A percentile compares a stretch with the other conserved stretches of the same genome.
phyloP scores from a whole-genome alignment of 1,140 invertebrate genomes.

The Lordiphosa clarofinis region DNA sequence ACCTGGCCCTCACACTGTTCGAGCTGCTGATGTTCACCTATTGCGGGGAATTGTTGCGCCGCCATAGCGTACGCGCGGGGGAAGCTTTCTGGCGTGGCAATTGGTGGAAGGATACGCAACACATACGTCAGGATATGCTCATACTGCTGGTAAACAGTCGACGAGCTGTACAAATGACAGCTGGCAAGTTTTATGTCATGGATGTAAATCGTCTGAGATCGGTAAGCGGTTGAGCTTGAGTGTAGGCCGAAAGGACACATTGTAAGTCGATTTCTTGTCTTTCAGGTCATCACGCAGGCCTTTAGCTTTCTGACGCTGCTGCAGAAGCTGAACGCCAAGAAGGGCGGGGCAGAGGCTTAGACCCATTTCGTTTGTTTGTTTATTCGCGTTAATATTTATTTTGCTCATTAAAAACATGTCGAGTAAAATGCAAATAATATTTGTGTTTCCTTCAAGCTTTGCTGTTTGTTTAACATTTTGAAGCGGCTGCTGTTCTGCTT shows the following conservation, averaged over 20 bases:
- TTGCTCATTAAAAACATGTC: conserved; percentile 66
- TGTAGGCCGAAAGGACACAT: no score
- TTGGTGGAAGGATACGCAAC: conserved; percentile 55
- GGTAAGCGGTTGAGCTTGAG: conserved; percentile 28
- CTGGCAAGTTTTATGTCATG: conserved; percentile 73
- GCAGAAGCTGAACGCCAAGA: conserved; percentile 84
- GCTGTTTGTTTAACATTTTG: conserved; percentile 48
- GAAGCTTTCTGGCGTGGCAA: conserved; percentile 63
- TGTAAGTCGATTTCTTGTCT: not conserved
- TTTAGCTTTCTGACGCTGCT: conserved; percentile 74
- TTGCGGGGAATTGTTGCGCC: conserved; percentile 58
- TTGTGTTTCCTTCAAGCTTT: conserved; percentile 45
- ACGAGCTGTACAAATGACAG: conserved; percentile 59
- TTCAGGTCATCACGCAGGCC: conserved; percentile 68
- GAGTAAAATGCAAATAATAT: conserved; percentile 62
- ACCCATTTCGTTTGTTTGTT: conserved; percentile 21
- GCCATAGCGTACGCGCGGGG: conserved; percentile 62
- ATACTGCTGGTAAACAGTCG: conserved; percentile 63
- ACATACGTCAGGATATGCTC: conserved; percentile 55
- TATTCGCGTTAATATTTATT: conserved; percentile 49
- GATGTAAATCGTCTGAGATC: conserved; percentile 64
- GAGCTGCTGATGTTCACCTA: conserved; percentile 75
- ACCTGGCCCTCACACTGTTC: conserved; percentile 48
- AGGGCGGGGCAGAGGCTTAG: conserved; percentile 80
- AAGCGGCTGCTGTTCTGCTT: conserved; percentile 7